phyloP scores from a whole-genome alignment of 2,113 vertebrate species.

The Heterotis niloticus region DNA sequence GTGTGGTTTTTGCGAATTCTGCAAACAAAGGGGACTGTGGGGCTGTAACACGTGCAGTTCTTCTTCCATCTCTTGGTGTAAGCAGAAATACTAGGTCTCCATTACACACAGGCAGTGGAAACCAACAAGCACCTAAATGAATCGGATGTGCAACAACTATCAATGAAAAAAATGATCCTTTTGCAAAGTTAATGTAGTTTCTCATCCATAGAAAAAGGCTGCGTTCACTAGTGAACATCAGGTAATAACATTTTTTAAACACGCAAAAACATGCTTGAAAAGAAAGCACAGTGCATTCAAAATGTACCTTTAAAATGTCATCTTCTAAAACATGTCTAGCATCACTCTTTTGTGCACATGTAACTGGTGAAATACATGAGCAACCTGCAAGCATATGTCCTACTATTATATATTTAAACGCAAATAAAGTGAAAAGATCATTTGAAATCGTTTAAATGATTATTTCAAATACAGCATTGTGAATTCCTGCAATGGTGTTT shows the following conservation, averaged over 20 bases:
- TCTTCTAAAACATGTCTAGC: neutral
- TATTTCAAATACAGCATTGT: too few species aligned
- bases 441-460: too few species aligned
- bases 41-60: neutral
- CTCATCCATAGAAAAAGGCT: neutral
- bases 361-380: too few species aligned
- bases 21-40: constrained; percentile 17
- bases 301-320: neutral
- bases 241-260: neutral
- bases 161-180: constrained; percentile 23
- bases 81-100: too few species aligned
- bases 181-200: constrained; percentile 9
- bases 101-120: neutral
- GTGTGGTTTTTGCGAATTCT: constrained; percentile 31
- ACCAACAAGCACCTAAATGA: constrained; percentile 11
- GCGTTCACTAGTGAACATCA: neutral
- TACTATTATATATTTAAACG: too few species aligned
- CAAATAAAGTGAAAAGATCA: too few species aligned
- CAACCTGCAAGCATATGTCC: too few species aligned
- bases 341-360: neutral
- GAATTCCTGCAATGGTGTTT: too few species aligned
- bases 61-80: neutral
- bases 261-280: neutral
- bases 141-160: constrained; percentile 14
- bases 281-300: neutral